These are phyloP conservation scores for Yponomeuta evonymella DNA, from an alignment of 2,888 invertebrate genomes.

Conservation along the genomic window DNA sequence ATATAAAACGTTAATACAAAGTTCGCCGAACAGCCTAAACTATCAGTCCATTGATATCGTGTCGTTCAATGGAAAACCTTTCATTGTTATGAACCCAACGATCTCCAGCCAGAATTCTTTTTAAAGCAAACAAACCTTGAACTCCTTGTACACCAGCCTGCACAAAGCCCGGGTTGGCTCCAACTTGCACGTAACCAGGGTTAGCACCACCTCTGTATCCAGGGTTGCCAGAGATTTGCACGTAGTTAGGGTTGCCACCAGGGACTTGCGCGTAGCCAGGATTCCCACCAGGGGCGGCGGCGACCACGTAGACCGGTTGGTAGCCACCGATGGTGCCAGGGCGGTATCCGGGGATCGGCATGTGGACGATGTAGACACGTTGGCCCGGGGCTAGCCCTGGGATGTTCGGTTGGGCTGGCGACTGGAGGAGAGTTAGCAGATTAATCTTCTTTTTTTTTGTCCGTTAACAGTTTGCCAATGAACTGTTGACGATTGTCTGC, in stretches of 20 bases:
- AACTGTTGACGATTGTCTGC: not conserved
- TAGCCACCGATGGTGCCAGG: slow-evolving; percentile 63
- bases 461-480: not conserved
- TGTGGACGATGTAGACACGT: slow-evolving; percentile 76
- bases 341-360: slow-evolving; percentile 65
- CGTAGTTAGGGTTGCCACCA: slow-evolving; percentile 15
- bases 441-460: too few relatives aligned
- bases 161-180: not conserved
- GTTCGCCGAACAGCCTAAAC: too few relatives aligned
- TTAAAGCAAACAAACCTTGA: not conserved
- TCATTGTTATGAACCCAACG: too few relatives aligned
- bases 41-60: too few relatives aligned
- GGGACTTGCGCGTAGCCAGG: slow-evolving; percentile 16
- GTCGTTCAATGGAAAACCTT: too few relatives aligned
- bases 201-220: not conserved
- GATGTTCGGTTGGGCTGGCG: slow-evolving; percentile 51
- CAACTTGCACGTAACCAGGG: slow-evolving; percentile 3
- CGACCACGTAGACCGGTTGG: slow-evolving; percentile 64
- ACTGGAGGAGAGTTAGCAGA: slow-evolving; percentile 28
- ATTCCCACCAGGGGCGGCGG: slow-evolving; percentile 54
- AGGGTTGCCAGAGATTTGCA: slow-evolving; percentile 15
- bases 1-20: too few relatives aligned
- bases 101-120: too few relatives aligned
- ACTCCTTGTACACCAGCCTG: not conserved
- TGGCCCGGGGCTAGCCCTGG: slow-evolving; percentile 68